Evolutionary conservation across 2,797 vertebrate genomes (phyloP), one percentile per base, ranked within the genome.

Genomic region (Protosalanx chinensis): DNA sequence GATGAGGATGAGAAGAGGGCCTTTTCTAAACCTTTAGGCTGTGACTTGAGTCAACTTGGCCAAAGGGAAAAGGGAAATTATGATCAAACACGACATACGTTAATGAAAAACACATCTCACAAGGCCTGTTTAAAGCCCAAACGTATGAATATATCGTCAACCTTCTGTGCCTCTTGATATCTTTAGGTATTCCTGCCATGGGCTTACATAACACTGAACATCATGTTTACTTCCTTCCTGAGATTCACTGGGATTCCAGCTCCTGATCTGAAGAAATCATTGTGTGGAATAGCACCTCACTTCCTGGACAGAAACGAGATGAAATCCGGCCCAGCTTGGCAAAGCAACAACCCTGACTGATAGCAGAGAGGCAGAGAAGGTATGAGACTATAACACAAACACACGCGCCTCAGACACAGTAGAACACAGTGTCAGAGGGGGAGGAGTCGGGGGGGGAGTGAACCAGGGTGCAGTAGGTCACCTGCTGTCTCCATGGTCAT

Each of bases 401-500:
- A 63, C 29, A 7, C 41, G 30, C 83, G 88, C 79, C 86, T 89
- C 88, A 84, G 88, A 83, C 46, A 33, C 23, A 74, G 81, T 82
- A 86, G 85, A 84, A 84, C 86, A 91, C 85, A 84, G 76, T 76
- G 83, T 80, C 81, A 80, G 58, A 78, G 69, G 74, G 76, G 65
- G 70, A 72, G 30, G 37, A 76, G 12, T 27, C 27, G 49, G 67
- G 64, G 30, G 69, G 41, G 5, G 67, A 37, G 15, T 53, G 78
- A 92, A 88, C 88, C 93, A 93, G 90, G 85, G 91, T 91, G 91
- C 92, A 93, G 89, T 91, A 76, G 86, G 94, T 99, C 97, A 98
- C 97, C 97, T 98, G 97, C 96, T 95, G 94, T 99, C 88, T 86
- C 86, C 96, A 94, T 95, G 94, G 88, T 98, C 95, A 91, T 91